phyloP scores from a whole-genome alignment of 2,888 invertebrate species.

The Mechanitis messenoides region DNA sequence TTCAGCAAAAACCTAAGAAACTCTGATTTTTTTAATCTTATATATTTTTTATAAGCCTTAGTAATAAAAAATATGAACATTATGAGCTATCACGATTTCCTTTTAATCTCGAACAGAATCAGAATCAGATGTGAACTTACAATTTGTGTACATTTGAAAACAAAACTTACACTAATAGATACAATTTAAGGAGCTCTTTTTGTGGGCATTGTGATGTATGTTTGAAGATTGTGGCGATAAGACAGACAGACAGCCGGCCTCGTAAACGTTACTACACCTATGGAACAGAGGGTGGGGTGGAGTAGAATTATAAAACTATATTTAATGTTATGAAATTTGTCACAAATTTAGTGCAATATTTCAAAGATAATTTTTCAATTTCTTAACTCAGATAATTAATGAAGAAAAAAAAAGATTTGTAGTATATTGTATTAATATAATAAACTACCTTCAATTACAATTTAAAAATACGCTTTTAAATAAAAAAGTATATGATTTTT shows the following conservation, averaged over 20 bases:
- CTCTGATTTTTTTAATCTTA: too few relatives aligned
- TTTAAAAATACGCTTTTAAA: not conserved
- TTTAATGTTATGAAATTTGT: too few relatives aligned
- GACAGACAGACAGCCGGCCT: slow-evolving; percentile 54
- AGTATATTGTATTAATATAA: too few relatives aligned
- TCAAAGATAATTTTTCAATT: too few relatives aligned
- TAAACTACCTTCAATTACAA: not conserved
- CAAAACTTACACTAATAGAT: slow-evolving; percentile 31
- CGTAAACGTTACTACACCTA: slow-evolving; percentile 50
- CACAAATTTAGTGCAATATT: too few relatives aligned
- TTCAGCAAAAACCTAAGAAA: too few relatives aligned
- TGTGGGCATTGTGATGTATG: slow-evolving; percentile 53
- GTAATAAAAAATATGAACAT: too few relatives aligned
- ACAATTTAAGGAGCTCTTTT: slow-evolving; percentile 44
- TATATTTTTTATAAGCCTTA: too few relatives aligned
- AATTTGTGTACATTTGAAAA: slow-evolving; percentile 25
- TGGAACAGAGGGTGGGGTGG: slow-evolving; percentile 35
- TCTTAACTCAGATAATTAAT: too few relatives aligned
- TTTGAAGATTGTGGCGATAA: slow-evolving; percentile 59
- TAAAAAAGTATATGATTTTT: slow-evolving; percentile 1
- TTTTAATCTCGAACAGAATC: too few relatives aligned
- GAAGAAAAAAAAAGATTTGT: too few relatives aligned
- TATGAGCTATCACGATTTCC: too few relatives aligned
- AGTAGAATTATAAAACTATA: slow-evolving; percentile 24
- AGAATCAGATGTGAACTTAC: slow-evolving; percentile 9